These are phyloP conservation scores for Thymelicus sylvestris DNA, from an alignment of 2,888 invertebrate genomes.

Conservation along the genomic window DNA sequence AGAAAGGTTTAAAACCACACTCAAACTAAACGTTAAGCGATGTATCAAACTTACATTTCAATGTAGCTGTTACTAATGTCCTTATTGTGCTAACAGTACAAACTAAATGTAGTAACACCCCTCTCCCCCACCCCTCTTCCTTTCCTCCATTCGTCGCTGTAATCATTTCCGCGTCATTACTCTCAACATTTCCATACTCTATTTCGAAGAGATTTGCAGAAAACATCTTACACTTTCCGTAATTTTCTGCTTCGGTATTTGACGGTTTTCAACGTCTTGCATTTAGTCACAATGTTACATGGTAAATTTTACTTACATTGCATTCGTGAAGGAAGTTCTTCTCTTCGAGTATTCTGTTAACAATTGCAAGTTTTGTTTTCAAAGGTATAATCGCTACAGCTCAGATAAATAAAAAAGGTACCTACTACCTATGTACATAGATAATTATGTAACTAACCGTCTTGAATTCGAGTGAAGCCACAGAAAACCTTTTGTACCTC, in stretches of 20 bases:
- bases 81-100: background rate
- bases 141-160: conserved; percentile 13
- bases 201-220: conserved; percentile 22
- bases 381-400: too few species aligned
- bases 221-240: conserved; percentile 26
- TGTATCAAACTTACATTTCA: too few species aligned
- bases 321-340: too few species aligned
- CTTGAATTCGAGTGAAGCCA: too few species aligned
- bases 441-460: too few species aligned
- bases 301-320: too few species aligned
- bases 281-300: background rate
- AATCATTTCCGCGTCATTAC: conserved; percentile 35
- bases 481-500: too few species aligned
- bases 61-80: conserved; percentile 10
- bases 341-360: too few species aligned
- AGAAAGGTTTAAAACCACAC: too few species aligned
- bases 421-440: too few species aligned
- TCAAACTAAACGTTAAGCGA: background rate
- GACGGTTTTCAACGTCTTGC: conserved; percentile 2
- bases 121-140: background rate
- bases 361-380: too few species aligned
- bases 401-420: too few species aligned
- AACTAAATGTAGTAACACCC: conserved; percentile 18
- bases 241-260: conserved; percentile 13
- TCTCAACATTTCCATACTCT: conserved; percentile 28